Evolutionary conservation across 2,113 vertebrate genomes (phyloP), one percentile per base, ranked within the genome.

Genomic region (Bujurquina vittata): DNA sequence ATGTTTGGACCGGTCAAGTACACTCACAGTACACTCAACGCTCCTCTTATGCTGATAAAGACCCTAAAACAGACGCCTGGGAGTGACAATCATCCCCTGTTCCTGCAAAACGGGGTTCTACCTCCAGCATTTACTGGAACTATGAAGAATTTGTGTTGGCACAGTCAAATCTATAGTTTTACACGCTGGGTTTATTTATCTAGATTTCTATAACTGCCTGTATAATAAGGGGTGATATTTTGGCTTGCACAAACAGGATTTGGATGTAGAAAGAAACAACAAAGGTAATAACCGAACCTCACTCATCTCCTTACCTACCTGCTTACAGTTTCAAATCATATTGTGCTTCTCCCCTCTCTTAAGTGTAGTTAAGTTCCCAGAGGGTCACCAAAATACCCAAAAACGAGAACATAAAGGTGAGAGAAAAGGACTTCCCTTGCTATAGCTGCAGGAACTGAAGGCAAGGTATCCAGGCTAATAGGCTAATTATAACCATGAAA

Each of bases 401-500:
- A 33, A 83, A 74, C 56, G 67, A 85, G n/a, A 35, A 54, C 58
- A 54, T 8, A 72, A 52, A 72, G 23, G 23, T 52, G 56, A n/a
- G 23, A 57, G 3, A 49, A 31, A 58, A 46, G 63, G 63, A 15
- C 15, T 49, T 69, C 5, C 63, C 23, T 69, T 29, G 56, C 65
- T 60, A 5, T 46, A 31, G n/a, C 3, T 37, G 12, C 58, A 23
- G 60, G 75, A 69, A 85, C 29, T n/a, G 52, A 15, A 12, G 23
- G 73, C n/a, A 29, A 35, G n/a, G 10, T 33, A 75, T 61, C 59
- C 46, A 14, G 46, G 46, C 56, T 83, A 89, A 92, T 52, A 59
- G 73, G 69, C 58, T 69, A 75, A 91, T 83, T 85, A 79, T 69
- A 75, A 76, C 72, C 26, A 29, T 81, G 72, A 91, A 79, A 82